Percentiles rank a stretch among this genome's conserved stretches.
These are phyloP conservation scores for Cryptus viduatorius DNA, from an alignment of 2,888 invertebrate species.

Conservation along the genomic window DNA sequence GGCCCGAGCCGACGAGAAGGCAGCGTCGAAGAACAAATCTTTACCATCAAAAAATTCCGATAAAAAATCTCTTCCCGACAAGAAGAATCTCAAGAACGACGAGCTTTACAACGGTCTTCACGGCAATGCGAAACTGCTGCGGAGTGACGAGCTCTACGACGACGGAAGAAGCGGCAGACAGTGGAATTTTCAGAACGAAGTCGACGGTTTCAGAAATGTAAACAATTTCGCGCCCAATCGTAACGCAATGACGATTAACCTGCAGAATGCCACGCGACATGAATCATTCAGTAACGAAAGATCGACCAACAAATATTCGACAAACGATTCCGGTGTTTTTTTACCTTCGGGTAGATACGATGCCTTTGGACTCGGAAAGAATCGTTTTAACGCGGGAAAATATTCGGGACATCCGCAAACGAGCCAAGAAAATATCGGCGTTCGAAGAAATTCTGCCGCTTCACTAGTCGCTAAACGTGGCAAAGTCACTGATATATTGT, in stretches of 20 bases:
- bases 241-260: constrained; percentile 29
- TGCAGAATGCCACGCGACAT: constrained; percentile 60
- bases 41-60: constrained; percentile 61
- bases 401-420: constrained; percentile 78
- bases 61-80: constrained; percentile 52
- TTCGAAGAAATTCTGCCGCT: constrained; percentile 76
- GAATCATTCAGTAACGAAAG: constrained; percentile 73
- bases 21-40: constrained; percentile 57
- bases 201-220: constrained; percentile 71
- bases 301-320: constrained; percentile 71
- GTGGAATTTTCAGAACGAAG: constrained; percentile 73
- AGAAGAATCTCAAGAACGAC: constrained; percentile 69
- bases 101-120: constrained; percentile 67
- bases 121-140: constrained; percentile 71
- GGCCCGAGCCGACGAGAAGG: constrained; percentile 66
- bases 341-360: constrained; percentile 78
- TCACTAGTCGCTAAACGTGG: constrained; percentile 77
- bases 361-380: constrained; percentile 82
- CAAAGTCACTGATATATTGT: constrained; percentile 83
- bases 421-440: constrained; percentile 65
- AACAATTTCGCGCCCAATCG: constrained; percentile 60
- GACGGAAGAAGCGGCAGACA: constrained; percentile 70
- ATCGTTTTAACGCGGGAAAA: constrained; percentile 82
- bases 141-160: constrained; percentile 79
- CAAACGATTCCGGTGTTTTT: constrained; percentile 78